Percentiles rank a stretch among this genome's conserved stretches.
phyloP scores from a whole-genome alignment of 2,797 vertebrate genomes.

The Typhlichthys subterraneus region DNA sequence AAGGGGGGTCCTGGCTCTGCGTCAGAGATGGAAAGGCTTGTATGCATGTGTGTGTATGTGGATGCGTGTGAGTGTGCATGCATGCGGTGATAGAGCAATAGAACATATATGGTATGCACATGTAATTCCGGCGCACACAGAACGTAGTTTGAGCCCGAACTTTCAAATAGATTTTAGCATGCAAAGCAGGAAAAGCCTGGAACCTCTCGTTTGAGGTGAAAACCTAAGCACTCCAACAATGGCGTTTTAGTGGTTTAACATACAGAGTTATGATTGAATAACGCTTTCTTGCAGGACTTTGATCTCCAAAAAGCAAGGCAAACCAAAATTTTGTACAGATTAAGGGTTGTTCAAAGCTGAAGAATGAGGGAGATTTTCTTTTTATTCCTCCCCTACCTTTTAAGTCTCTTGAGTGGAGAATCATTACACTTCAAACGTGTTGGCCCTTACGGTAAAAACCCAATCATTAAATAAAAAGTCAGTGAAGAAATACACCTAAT shows the following conservation, averaged over 20 bases:
- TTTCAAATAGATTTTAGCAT: slow-evolving; percentile 76
- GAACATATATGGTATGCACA: slow-evolving; percentile 46
- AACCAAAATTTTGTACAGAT: slow-evolving; percentile 78
- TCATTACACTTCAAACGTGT: slow-evolving; percentile 73
- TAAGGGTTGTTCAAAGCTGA: slow-evolving; percentile 76
- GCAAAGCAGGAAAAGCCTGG: slow-evolving; percentile 76
- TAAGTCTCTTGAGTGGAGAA: slow-evolving; percentile 73
- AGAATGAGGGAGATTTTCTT: slow-evolving; percentile 58
- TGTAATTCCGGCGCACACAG: slow-evolving; percentile 43
- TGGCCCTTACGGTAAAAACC: slow-evolving; percentile 66
- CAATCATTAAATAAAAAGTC: slow-evolving; percentile 76
- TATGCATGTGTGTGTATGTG: slow-evolving; percentile 55
- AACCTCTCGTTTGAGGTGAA: slow-evolving; percentile 65
- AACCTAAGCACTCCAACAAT: slow-evolving; percentile 75
- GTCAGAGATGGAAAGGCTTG: slow-evolving; percentile 68
- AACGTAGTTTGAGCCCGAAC: slow-evolving; percentile 51
- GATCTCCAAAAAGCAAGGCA: slow-evolving; percentile 69
- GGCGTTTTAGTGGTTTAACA: slow-evolving; percentile 68
- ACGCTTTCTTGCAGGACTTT: slow-evolving; percentile 71
- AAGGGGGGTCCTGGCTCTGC: slow-evolving; percentile 78
- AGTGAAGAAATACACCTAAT: slow-evolving; percentile 76
- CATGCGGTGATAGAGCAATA: background rate
- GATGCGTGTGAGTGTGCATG: slow-evolving; percentile 10
- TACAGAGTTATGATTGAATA: slow-evolving; percentile 71
- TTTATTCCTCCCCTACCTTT: slow-evolving; percentile 55